Base-by-base conservation (phyloP, 2,113 vertebrate species). In the Sigmodon hispidus region DNA sequence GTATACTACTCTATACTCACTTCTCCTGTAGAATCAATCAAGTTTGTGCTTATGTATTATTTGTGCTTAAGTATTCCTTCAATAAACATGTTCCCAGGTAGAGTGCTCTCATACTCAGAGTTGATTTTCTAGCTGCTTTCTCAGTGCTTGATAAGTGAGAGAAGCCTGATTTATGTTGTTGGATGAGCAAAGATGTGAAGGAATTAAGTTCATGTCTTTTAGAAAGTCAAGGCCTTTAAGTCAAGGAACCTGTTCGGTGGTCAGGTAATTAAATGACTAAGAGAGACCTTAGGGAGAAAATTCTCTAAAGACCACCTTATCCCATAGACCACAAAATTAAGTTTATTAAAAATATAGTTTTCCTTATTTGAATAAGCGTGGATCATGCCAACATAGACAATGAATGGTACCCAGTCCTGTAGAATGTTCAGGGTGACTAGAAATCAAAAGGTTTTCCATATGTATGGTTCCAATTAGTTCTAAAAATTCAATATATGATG, bases 301-400 rank as follows among this genome's bases (percentile, higher is more conserved):
- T 19, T n/a, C 10, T 48, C 12, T 63, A 55, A 95, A 57, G 34
- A 65, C 69, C 17, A 85, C 57, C 63, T 5, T 36, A 19, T 92
- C 45, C 43, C 29, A 34, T 19, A 72, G 2, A 13, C 40, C 22
- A 17, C 24, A 8, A 65, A 45, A 50, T 52, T 45, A 15, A 69
- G 1, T 77, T 50, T 84, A 8, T 84, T 86, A 79, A 93, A 88
- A 94, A 83, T 75, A n/a, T 34, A 94, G 69, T 24, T 89, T 95
- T 24, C 48, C 43, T 81, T 31, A 67, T 92, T 94, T 45, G 31
- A 93, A 83, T 29, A 81, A 67, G 67, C 72, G 34, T 69, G 48
- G 81, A 48, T 10, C 63, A 55, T n/a, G 43, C 2, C 19, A 79
- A 16, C 36, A 63, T 0, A 40, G 43, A 8, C 45, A 63, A 31